Evolutionary conservation across 2,888 invertebrate genomes (phyloP).

Genomic region (Epicampocera succincta): DNA sequence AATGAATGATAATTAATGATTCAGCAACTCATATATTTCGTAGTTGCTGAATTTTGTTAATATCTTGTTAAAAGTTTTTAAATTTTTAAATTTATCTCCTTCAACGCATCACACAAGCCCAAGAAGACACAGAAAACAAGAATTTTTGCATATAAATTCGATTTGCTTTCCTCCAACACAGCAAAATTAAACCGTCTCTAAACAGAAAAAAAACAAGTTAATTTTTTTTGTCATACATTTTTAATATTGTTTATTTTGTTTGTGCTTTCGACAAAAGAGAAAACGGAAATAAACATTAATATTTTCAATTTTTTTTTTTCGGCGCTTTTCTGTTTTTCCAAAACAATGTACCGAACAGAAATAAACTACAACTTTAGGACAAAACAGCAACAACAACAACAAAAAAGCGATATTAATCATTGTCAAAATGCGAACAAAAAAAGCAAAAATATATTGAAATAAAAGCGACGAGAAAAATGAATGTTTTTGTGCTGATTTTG

Average conservation of each 20-base stretch:
- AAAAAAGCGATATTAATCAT: constrained; percentile 66
- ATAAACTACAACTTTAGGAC: constrained; percentile 22
- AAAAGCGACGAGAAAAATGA: constrained; percentile 37
- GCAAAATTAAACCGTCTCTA: constrained; percentile 25
- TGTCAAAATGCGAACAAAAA: constrained; percentile 62
- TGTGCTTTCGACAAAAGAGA: constrained; percentile 30
- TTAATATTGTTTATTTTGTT: constrained; percentile 50
- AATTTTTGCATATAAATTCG: constrained; percentile 24
- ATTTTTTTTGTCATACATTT: constrained; percentile 41
- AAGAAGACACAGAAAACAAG: not conserved
- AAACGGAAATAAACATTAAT: constrained; percentile 64
- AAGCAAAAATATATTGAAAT: constrained; percentile 35
- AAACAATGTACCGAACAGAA: constrained; percentile 37
- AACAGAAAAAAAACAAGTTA: not conserved
- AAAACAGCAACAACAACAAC: no score
- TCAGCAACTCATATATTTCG: not conserved
- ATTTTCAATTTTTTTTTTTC: constrained; percentile 30
- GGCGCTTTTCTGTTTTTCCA: constrained; percentile 7
- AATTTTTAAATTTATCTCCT: constrained; percentile 19
- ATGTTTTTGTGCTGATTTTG: constrained; percentile 66
- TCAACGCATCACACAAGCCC: constrained; percentile 1
- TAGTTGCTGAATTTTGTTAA: not conserved
- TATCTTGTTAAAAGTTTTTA: constrained; percentile 13
- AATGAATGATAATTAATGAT: no score
- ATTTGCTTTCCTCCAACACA: not conserved